Base-by-base conservation (phyloP, 1,140 invertebrate species). In the Trichonephila clavata region DNA sequence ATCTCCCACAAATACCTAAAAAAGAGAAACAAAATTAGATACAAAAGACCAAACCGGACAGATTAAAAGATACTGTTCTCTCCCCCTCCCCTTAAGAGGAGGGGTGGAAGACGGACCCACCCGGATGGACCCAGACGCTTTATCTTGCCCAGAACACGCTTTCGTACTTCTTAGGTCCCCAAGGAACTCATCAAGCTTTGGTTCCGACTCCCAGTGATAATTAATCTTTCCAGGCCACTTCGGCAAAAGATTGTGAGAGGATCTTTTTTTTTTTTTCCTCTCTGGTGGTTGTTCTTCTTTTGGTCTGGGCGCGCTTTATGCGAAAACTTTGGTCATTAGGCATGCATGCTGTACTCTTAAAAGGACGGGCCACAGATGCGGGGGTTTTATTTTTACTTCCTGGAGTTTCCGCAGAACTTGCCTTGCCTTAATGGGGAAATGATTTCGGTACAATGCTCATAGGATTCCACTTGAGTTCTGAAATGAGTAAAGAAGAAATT, bases 291-390 rank as follows among this genome's bases (percentile, higher is more conserved):
- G 57, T 68, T 88, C 63, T 88, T 68, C 86, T 77, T 77, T 77
- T 32, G 71, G 71, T 32, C 18, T 77, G 71, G 71, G 27, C 71
- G 71, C 86, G 43, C 71, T 80, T 90, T 60, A 80, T 90, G 57
- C 88, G 88, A 80, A 90, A 90, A 90, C 43, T 90, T 90, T 77
- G 68, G 57, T 90, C 88, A 90, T 90, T 90, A 90, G 88, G 68
- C 7, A 90, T 80, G 88, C 88, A 80, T 80, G 88, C 59, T 32
- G 68, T 80, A 90, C 16, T 50, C 20, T 80, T 24, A 43, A 90
- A 50, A 24, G 27, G 65, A 57, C 50, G 32, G 71, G 71, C 50
- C 68, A 90, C 71, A 90, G 88, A 90, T 88, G 86, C 86, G 13
- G 16, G 14, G 14, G 24, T 32, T 77, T 77, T 39, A 39, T 77